Evolutionary conservation across 2,888 invertebrate genomes (phyloP).

Genomic region (Metallyticus violacea): DNA sequence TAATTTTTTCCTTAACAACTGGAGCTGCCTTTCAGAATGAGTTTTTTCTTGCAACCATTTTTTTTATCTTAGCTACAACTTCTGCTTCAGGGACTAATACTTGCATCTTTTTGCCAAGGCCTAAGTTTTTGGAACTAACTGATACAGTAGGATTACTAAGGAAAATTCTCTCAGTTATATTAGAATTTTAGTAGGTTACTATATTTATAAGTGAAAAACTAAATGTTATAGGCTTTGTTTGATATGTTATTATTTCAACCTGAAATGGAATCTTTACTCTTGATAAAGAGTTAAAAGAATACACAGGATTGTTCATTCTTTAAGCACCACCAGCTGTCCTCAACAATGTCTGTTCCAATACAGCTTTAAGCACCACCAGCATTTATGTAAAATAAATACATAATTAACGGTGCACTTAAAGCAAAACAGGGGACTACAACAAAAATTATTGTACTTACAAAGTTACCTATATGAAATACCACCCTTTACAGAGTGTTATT

Average conservation of each 20-base stretch:
- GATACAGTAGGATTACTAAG: not conserved
- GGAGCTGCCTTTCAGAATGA: not conserved
- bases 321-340: not conserved
- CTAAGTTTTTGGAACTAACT: not conserved
- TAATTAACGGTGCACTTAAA: not conserved
- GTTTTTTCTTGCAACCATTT: not conserved
- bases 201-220: not conserved
- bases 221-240: not conserved
- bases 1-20: not conserved
- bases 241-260: not conserved
- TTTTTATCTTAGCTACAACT: not conserved
- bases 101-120: not conserved
- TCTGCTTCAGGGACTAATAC: not conserved
- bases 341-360: not conserved
- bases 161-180: not conserved
- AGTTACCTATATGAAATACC: not conserved
- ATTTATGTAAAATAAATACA: not conserved
- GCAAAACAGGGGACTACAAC: not conserved
- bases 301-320: not conserved
- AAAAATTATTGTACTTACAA: not conserved
- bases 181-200: not conserved
- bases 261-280: not conserved
- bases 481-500: not conserved
- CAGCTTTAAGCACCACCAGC: not conserved
- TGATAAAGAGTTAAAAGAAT: not conserved